Conservation (phyloP, 2,888 invertebrate species). For the Agrochola lychnidis region DNA sequence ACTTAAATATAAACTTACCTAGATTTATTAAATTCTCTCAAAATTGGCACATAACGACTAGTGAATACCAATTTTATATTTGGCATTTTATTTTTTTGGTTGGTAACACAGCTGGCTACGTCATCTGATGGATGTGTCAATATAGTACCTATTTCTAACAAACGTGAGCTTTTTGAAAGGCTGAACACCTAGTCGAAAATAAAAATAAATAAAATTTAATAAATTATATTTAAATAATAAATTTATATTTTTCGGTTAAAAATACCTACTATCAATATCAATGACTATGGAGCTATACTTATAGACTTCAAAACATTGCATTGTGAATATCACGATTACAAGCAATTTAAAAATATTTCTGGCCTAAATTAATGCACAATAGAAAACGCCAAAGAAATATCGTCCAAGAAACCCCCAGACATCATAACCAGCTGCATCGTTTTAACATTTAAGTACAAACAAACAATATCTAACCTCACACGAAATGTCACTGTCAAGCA, state of each 20-base stretch:
- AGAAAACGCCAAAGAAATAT: not conserved
- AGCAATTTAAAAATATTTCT: not conserved
- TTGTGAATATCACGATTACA: not conserved
- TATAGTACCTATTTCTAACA: not conserved
- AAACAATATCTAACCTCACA: conserved; percentile 58
- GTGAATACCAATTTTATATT: conserved; percentile 68
- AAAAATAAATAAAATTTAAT: no score
- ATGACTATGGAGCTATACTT: not conserved
- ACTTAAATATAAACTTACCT: conserved; percentile 63
- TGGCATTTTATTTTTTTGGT: conserved; percentile 61
- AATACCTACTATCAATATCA: not conserved
- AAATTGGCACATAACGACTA: conserved; percentile 83
- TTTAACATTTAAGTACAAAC: conserved; percentile 66
- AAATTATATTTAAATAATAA: not conserved
- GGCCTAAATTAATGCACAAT: not conserved
- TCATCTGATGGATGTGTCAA: conserved; percentile 33
- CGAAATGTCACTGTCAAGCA: conserved; percentile 37
- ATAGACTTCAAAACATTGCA: not conserved
- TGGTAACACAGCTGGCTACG: conserved; percentile 54
- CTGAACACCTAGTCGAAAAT: not conserved
- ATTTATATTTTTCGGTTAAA: not conserved
- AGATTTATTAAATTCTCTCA: conserved; percentile 86
- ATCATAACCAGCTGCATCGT: conserved; percentile 51
- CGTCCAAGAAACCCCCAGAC: not conserved
- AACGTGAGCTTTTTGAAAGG: not conserved